A percentile compares a stretch with the other conserved stretches of the same genome.
phyloP scores from a whole-genome alignment of 2,113 vertebrate species.

The Panthera leo region DNA sequence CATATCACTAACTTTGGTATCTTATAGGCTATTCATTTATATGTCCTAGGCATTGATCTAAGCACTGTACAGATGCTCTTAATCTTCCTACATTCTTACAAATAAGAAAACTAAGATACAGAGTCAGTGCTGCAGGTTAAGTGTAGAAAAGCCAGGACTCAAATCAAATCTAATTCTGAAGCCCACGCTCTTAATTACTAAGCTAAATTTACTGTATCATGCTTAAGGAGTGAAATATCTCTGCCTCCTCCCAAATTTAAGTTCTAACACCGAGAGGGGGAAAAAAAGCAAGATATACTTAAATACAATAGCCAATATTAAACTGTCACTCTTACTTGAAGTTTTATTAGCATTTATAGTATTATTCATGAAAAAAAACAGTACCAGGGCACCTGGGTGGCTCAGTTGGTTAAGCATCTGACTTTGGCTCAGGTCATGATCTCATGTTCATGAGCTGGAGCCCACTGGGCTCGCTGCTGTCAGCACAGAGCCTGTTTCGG shows the following conservation, averaged over 20 bases:
- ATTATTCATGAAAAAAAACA: constrained; percentile 23
- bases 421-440: too few species aligned
- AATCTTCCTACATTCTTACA: constrained; percentile 3
- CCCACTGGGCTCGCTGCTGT: too few species aligned
- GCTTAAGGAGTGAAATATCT: constrained; percentile 13
- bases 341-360: background rate
- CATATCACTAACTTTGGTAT: background rate
- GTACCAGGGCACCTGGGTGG: background rate
- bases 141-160: constrained; percentile 19
- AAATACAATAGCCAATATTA: background rate
- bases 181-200: background rate
- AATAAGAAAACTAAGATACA: background rate
- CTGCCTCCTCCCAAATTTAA: constrained; percentile 35
- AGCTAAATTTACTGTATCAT: background rate
- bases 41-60: background rate
- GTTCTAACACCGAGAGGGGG: background rate
- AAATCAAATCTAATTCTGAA: constrained; percentile 42
- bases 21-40: constrained; percentile 1
- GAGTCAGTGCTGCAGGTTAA: background rate
- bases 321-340: background rate
- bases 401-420: too few species aligned
- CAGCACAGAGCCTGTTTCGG: too few species aligned
- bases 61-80: background rate
- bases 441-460: too few species aligned
- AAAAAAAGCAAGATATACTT: background rate